Evolutionary conservation across 2,113 vertebrate genomes (phyloP).

Genomic region (Ictalurus punctatus): DNA sequence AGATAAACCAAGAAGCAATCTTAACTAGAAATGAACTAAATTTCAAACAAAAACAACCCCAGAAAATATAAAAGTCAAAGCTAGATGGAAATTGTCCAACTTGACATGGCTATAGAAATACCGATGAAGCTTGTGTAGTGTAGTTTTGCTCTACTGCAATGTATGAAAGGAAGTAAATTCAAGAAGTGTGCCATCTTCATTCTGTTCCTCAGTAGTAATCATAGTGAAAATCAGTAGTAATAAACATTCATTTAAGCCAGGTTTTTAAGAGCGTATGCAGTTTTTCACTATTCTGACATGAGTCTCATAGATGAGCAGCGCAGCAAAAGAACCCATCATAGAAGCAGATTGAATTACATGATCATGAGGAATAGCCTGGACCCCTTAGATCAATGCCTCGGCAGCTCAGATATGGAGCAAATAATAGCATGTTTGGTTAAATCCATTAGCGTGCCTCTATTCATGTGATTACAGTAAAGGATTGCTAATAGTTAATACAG

Average conservation of each 20-base stretch:
- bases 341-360: background rate
- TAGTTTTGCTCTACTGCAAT: background rate
- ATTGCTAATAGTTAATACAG: background rate
- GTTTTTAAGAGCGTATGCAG: background rate
- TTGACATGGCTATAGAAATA: background rate
- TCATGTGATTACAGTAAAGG: background rate
- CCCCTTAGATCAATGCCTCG: background rate
- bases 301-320: background rate
- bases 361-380: slow-evolving; percentile 4
- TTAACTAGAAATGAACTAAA: background rate
- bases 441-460: background rate
- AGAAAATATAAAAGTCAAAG: background rate
- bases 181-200: background rate
- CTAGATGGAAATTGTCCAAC: background rate
- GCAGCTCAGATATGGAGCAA: background rate
- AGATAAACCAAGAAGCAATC: background rate
- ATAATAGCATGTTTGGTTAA: background rate
- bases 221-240: background rate
- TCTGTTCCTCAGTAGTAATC: background rate
- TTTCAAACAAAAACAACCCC: background rate
- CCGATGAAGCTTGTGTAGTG: background rate
- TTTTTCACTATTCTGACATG: background rate
- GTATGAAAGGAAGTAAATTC: background rate
- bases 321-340: background rate
- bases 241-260: background rate